Evolutionary conservation across 2,113 vertebrate species (phyloP), one percentile per base, ranked within the genome.

Genomic region (Paedocypris sp.): DNA sequence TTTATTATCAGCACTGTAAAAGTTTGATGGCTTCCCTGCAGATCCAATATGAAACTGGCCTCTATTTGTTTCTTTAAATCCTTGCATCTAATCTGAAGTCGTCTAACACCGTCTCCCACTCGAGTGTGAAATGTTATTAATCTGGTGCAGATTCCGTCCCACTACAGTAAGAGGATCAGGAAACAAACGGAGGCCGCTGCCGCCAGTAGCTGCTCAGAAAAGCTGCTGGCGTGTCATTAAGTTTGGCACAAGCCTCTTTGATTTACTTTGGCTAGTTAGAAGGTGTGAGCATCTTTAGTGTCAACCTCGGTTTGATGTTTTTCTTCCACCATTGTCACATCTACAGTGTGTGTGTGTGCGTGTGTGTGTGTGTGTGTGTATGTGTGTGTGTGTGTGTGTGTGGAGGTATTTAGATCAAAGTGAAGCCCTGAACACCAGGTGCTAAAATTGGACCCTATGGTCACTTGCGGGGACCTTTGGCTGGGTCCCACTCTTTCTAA

Each of bases 111-210:
- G 29, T 53, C 49, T 53, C 59, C 36, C 57, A 35, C 59, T 68
- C 66, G 50, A 62, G 66, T 68, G 66, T 68, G 60, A 58, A 68
- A 68, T 63, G 52, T 63, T 62, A 57, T 68, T 68, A 62, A 68
- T 68, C 59, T 68, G 43, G 43, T 18, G 60, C 60, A 68, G 39
- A 62, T 57, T 62, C 31, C 45, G 43, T 56, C 50, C 66, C 52
- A 41, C 28, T 54, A 53, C 43, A 62, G 47, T 68, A 50, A 68
- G 60, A 58, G 60, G 60, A 68, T 68, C 57, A 58, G 50, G 66
- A 5, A 43, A 38, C 45, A 50, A 56, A 63, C 12, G 38, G 45
- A 29, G 15, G 57, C 42, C 29, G 41, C 31, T 13, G 8, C 65
- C 54, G 54, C 58, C 58, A 51, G 43, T 23, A 20, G 6, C 16